Evolutionary conservation across 2,888 invertebrate genomes (phyloP).

Genomic region (Lasioglossum morio): DNA sequence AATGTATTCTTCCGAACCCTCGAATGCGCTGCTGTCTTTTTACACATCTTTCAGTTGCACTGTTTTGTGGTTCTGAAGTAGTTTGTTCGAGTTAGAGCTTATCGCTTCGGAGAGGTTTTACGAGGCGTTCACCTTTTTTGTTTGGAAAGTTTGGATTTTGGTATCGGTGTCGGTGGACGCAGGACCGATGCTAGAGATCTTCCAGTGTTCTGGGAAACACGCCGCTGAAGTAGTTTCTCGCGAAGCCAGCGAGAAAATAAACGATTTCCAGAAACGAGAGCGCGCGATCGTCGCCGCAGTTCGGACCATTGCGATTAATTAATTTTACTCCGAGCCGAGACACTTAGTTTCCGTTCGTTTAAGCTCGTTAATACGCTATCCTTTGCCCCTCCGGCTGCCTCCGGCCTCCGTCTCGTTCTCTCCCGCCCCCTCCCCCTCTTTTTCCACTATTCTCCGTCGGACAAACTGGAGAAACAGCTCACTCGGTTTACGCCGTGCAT

Average conservation of each 20-base stretch:
- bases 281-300: slow-evolving; percentile 69
- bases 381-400: slow-evolving; percentile 66
- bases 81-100: neutral
- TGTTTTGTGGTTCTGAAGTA: neutral
- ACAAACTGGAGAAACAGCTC: slow-evolving; percentile 75
- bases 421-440: slow-evolving; percentile 34
- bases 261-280: slow-evolving; percentile 70
- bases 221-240: neutral
- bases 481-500: slow-evolving; percentile 81
- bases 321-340: slow-evolving; percentile 84
- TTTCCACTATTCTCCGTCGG: slow-evolving; percentile 43
- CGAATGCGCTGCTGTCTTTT: neutral
- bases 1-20: neutral
- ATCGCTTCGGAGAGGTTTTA: neutral
- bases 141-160: neutral
- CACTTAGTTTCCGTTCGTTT: slow-evolving; percentile 85
- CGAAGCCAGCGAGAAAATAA: slow-evolving; percentile 54
- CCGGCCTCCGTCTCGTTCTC: slow-evolving; percentile 45
- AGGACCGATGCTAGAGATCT: neutral
- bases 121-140: neutral
- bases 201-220: neutral
- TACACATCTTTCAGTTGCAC: neutral
- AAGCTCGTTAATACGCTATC: slow-evolving; percentile 83
- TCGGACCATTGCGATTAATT: slow-evolving; percentile 82
- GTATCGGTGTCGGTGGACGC: neutral